Evolutionary conservation across 23 tunicate species (phyloP).

Genomic region (Oikopleura albicans): DNA sequence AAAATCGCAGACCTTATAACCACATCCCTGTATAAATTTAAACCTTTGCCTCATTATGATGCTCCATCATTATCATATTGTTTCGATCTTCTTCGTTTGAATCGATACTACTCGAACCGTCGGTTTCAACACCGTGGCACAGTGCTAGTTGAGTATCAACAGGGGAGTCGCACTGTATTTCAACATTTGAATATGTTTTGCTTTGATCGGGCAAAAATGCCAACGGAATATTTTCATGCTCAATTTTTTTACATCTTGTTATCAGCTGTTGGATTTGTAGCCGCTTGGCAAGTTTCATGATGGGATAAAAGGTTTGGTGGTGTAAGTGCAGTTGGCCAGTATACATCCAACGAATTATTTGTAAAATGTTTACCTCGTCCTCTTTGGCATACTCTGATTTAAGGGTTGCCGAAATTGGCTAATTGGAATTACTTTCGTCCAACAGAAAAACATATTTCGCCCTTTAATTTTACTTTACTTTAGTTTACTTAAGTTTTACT

Average conservation of each 20-base stretch:
- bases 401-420: no score
- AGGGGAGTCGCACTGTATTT: not conserved
- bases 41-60: no score
- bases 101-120: not conserved
- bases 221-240: not conserved
- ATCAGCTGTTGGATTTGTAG: not conserved
- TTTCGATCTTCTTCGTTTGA: not conserved
- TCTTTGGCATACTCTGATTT: not conserved
- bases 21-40: no score
- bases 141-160: not conserved
- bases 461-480: no score
- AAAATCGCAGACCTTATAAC: no score
- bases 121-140: not conserved
- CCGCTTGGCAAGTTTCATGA: not conserved
- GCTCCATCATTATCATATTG: not conserved
- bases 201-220: not conserved
- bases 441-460: no score
- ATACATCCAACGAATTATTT: not conserved
- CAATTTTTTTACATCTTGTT: not conserved
- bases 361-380: not conserved
- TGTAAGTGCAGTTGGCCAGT: constrained; percentile 9
- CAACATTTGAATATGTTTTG: not conserved
- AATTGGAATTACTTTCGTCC: no score
- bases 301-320: not conserved
- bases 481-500: no score